Conservation (phyloP, 2,888 invertebrate species). For the Arenicola marina region DNA sequence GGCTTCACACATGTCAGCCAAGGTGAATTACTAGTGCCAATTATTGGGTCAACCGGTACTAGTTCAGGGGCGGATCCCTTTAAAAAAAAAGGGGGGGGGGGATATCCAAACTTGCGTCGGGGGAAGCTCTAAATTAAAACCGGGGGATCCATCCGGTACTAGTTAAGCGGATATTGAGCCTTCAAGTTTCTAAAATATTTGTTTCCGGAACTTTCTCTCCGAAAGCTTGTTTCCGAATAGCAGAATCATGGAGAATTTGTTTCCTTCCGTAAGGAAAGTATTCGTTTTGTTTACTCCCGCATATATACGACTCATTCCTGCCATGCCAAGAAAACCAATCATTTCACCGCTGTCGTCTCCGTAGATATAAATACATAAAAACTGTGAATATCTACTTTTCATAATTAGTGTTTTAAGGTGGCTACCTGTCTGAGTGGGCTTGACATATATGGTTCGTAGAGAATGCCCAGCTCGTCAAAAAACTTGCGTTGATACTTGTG, state of each 20-base stretch:
- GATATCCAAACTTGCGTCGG: too few species aligned
- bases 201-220: background rate
- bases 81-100: too few species aligned
- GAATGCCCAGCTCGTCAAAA: slow-evolving; percentile 29
- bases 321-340: background rate
- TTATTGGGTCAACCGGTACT: too few species aligned
- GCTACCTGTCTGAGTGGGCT: slow-evolving; percentile 19
- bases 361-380: background rate
- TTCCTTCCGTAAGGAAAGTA: background rate
- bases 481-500: slow-evolving; percentile 32
- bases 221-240: background rate
- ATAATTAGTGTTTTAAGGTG: too few species aligned
- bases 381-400: too few species aligned
- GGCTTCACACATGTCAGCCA: too few species aligned
- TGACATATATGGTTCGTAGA: slow-evolving; percentile 23
- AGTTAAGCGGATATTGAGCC: too few species aligned
- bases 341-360: background rate
- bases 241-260: background rate
- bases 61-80: too few species aligned
- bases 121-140: too few species aligned
- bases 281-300: background rate
- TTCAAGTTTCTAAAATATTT: too few species aligned
- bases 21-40: too few species aligned
- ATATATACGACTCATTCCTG: background rate
- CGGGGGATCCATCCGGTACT: too few species aligned